Evolutionary conservation across 2,113 vertebrate genomes (phyloP).

Genomic region (Brachypteracias leptosomus): DNA sequence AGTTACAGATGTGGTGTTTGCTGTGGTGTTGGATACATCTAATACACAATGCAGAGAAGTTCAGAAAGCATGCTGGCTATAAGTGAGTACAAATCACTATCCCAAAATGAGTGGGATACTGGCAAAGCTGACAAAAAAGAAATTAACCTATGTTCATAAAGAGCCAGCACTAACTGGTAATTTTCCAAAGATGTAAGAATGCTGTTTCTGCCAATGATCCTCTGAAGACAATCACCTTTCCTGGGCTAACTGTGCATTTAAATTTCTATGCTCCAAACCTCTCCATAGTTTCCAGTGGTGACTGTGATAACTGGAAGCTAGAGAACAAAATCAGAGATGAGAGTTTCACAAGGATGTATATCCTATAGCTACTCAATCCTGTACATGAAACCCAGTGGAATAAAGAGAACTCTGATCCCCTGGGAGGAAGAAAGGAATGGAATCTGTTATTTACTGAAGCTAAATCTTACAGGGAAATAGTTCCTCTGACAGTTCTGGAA

Average conservation of each 20-base stretch:
- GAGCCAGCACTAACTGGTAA: background rate
- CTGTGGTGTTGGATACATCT: background rate
- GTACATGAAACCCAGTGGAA: background rate
- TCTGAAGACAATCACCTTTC: background rate
- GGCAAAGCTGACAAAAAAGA: background rate
- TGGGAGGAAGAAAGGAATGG: background rate
- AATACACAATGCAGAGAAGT: background rate
- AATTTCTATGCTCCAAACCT: background rate
- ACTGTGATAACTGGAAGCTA: background rate
- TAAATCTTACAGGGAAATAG: background rate
- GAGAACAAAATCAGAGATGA: background rate
- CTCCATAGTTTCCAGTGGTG: background rate
- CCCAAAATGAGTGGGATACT: background rate
- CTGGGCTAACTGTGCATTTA: background rate
- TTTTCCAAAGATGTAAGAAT: background rate
- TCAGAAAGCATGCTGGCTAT: background rate
- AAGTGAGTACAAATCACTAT: background rate
- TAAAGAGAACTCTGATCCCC: background rate
- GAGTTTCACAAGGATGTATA: background rate
- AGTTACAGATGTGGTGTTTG: background rate
- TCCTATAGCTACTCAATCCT: background rate
- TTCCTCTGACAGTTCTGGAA: background rate
- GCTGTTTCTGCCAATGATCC: background rate
- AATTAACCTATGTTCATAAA: background rate
- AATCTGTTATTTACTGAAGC: background rate